Percentiles rank a stretch among this genome's conserved stretches.
phyloP scores from a whole-genome alignment of 2,797 vertebrate genomes.

The Girardinus metallicus region DNA sequence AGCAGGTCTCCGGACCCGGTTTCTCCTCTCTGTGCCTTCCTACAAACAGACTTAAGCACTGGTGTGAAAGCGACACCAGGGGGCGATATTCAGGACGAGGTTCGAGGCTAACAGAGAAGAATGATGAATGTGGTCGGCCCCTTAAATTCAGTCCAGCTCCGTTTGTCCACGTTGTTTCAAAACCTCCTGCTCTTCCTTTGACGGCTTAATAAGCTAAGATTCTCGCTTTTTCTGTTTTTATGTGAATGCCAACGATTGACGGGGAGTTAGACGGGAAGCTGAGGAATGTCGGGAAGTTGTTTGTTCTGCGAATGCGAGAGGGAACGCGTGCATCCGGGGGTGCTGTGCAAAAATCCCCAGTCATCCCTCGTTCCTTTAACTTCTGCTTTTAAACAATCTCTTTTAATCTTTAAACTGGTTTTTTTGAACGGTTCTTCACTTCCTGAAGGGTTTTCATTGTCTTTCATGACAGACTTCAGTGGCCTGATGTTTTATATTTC shows the following conservation, averaged over 20 bases:
- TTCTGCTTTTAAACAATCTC: background rate
- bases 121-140: slow-evolving; percentile 51
- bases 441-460: background rate
- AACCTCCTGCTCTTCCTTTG: slow-evolving; percentile 63
- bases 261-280: slow-evolving; percentile 68
- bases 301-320: slow-evolving; percentile 26
- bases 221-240: slow-evolving; percentile 71
- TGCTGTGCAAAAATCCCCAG: background rate
- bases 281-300: slow-evolving; percentile 43
- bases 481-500: background rate
- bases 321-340: slow-evolving; percentile 13
- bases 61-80: slow-evolving; percentile 77
- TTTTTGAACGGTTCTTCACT: background rate
- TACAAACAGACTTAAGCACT: slow-evolving; percentile 78
- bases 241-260: slow-evolving; percentile 78
- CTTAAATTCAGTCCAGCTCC: slow-evolving; percentile 45
- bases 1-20: slow-evolving; percentile 49
- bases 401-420: background rate
- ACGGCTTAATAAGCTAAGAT: slow-evolving; percentile 79
- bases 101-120: slow-evolving; percentile 44
- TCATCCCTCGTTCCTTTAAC: background rate
- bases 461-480: background rate
- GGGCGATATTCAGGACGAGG: background rate
- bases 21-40: slow-evolving; percentile 81
- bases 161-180: slow-evolving; percentile 38